These are phyloP conservation scores for Drosophila saltans DNA, from an alignment of 1,140 invertebrate species.

Conservation along the genomic window DNA sequence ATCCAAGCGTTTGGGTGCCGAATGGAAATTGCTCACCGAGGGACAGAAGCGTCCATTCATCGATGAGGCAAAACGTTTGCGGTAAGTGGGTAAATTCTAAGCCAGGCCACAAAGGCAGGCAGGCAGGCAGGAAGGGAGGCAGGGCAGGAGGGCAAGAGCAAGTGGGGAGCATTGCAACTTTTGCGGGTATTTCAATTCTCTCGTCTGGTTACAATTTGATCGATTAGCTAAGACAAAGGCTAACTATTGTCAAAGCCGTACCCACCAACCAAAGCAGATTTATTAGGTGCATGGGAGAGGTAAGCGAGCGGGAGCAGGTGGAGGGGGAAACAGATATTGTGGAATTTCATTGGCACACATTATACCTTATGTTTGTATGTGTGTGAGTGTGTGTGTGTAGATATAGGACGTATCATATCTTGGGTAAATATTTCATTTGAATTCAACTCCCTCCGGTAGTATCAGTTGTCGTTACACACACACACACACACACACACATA, in stretches of 20 bases:
- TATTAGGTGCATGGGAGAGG: not conserved
- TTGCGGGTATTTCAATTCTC: slow-evolving; percentile 41
- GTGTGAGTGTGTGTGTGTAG: not conserved
- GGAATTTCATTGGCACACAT: slow-evolving; percentile 38
- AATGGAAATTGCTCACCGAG: slow-evolving; percentile 95
- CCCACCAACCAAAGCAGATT: slow-evolving; percentile 6
- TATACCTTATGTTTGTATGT: not conserved
- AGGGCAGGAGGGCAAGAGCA: not conserved
- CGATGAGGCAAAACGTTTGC: slow-evolving; percentile 96
- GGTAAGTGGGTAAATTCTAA: slow-evolving; percentile 86
- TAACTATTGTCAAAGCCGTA: slow-evolving; percentile 60
- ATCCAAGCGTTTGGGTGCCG: slow-evolving; percentile 93
- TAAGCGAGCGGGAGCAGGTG: too few species aligned
- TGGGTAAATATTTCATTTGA: slow-evolving; percentile 68
- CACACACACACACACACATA: slow-evolving; percentile 36
- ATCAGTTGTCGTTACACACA: slow-evolving; percentile 39
- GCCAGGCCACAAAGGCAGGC: too few species aligned
- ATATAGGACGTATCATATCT: slow-evolving; percentile 52
- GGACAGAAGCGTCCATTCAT: slow-evolving; percentile 97
- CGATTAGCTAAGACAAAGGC: slow-evolving; percentile 81
- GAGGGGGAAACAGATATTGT: not conserved
- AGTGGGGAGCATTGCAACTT: slow-evolving; percentile 19
- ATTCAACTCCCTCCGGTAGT: slow-evolving; percentile 8
- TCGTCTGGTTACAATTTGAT: slow-evolving; percentile 72
- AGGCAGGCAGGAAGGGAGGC: not conserved